Conservation (phyloP, 2,888 invertebrate genomes). For the Diaperis boleti region DNA sequence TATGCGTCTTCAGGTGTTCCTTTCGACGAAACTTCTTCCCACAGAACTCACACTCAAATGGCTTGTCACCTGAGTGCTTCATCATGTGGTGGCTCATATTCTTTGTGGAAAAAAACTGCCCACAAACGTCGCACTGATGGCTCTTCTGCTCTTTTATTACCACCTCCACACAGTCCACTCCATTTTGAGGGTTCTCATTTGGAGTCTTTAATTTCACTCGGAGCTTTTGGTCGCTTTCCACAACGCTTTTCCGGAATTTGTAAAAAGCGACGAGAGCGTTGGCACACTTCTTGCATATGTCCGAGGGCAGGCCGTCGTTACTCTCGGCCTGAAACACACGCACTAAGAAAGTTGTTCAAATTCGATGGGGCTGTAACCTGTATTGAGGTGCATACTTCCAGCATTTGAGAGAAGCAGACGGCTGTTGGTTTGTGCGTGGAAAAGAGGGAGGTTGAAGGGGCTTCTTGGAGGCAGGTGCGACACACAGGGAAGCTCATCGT, state of each 20-base stretch:
- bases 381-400: slow-evolving; percentile 47
- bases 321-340: slow-evolving; percentile 50
- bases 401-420: slow-evolving; percentile 49
- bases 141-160: slow-evolving; percentile 28
- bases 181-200: slow-evolving; percentile 54
- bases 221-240: slow-evolving; percentile 49
- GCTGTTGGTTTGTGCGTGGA: slow-evolving; percentile 47
- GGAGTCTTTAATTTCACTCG: slow-evolving; percentile 45
- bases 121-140: slow-evolving; percentile 55
- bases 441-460: slow-evolving; percentile 48
- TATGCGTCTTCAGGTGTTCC: slow-evolving; percentile 56
- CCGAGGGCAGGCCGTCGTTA: slow-evolving; percentile 50
- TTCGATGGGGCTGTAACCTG: slow-evolving; percentile 39
- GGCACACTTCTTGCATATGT: slow-evolving; percentile 53
- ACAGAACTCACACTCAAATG: slow-evolving; percentile 54
- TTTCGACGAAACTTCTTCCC: slow-evolving; percentile 53
- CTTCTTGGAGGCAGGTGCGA: slow-evolving; percentile 50
- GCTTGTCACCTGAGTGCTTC: slow-evolving; percentile 54
- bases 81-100: slow-evolving; percentile 53
- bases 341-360: background rate
- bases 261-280: slow-evolving; percentile 49
- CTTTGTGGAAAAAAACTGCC: slow-evolving; percentile 51
- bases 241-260: slow-evolving; percentile 48
- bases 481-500: slow-evolving; percentile 42
- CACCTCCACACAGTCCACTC: slow-evolving; percentile 30